Evolutionary conservation across 2,797 vertebrate genomes (phyloP).

Genomic region (Anniella stebbinsi): DNA sequence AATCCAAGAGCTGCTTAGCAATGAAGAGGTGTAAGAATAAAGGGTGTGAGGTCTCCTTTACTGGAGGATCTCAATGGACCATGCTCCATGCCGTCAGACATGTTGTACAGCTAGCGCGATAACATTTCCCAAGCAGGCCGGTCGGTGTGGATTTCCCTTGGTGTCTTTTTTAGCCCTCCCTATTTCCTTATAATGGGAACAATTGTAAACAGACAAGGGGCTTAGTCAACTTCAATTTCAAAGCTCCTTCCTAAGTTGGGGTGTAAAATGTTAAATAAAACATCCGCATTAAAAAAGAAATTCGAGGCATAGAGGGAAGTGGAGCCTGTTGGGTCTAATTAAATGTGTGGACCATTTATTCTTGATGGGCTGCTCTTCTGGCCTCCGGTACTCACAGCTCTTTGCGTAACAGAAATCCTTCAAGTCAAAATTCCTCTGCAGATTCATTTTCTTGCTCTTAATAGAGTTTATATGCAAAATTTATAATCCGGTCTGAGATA

Average conservation of each 20-base stretch:
- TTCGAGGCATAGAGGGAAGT: not conserved
- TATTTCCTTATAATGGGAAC: not conserved
- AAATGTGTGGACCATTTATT: not conserved
- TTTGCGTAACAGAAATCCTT: constrained; percentile 16
- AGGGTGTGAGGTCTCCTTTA: no score
- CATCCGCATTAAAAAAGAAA: not conserved
- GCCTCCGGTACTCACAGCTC: not conserved
- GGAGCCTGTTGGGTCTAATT: not conserved
- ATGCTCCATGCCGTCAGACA: not conserved
- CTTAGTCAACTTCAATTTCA: not conserved
- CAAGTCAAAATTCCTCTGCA: not conserved
- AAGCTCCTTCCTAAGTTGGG: not conserved
- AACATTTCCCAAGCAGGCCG: not conserved
- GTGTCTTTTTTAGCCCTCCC: not conserved
- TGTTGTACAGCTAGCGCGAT: not conserved
- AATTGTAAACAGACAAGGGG: not conserved
- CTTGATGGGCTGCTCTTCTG: constrained; percentile 12
- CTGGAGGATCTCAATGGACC: not conserved
- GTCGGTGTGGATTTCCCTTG: not conserved
- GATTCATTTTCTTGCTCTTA: constrained; percentile 29
- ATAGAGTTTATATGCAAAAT: constrained; percentile 25
- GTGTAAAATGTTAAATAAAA: not conserved
- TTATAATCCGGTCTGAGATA: constrained; percentile 8
- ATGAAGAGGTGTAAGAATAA: no score
- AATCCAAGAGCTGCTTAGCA: not conserved